These are phyloP conservation scores for Aphrophora alni DNA, from an alignment of 2,888 invertebrate genomes.

Conservation along the genomic window DNA sequence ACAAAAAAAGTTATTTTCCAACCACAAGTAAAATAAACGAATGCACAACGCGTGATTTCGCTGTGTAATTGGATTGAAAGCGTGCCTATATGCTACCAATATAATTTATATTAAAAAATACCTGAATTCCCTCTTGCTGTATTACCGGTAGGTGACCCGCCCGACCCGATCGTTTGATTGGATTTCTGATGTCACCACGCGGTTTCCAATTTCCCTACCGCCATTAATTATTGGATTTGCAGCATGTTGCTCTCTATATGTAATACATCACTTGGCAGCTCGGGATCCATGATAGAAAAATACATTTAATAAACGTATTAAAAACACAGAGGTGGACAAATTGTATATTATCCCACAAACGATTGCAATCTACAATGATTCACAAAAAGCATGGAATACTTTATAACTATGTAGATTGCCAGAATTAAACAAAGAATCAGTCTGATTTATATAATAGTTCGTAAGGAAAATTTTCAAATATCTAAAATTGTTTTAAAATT, in stretches of 20 bases:
- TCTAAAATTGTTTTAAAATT: too few relatives aligned
- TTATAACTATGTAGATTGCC: too few relatives aligned
- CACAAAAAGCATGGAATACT: too few relatives aligned
- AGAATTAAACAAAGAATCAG: too few relatives aligned
- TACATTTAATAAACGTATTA: neutral
- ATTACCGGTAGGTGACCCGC: slow-evolving; percentile 29
- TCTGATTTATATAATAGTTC: too few relatives aligned
- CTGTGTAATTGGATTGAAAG: slow-evolving; percentile 33
- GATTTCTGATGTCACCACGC: slow-evolving; percentile 40
- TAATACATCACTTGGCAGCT: slow-evolving; percentile 26
- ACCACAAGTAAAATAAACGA: slow-evolving; percentile 41
- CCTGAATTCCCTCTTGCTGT: slow-evolving; percentile 24
- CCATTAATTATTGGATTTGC: slow-evolving; percentile 44
- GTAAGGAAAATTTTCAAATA: too few relatives aligned
- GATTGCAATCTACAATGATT: slow-evolving; percentile 27
- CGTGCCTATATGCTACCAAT: slow-evolving; percentile 30
- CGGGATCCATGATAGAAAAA: neutral
- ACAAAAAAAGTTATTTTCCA: slow-evolving; percentile 32
- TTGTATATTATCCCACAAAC: neutral
- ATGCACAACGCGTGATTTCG: neutral
- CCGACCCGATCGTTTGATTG: slow-evolving; percentile 26
- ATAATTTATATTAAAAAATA: slow-evolving; percentile 41
- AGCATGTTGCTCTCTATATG: slow-evolving; percentile 4
- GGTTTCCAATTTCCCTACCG: slow-evolving; percentile 42
- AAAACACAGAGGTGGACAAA: neutral